Base-by-base conservation (phyloP, 2,797 vertebrate genomes). In the Loris lydekkerianus region DNA sequence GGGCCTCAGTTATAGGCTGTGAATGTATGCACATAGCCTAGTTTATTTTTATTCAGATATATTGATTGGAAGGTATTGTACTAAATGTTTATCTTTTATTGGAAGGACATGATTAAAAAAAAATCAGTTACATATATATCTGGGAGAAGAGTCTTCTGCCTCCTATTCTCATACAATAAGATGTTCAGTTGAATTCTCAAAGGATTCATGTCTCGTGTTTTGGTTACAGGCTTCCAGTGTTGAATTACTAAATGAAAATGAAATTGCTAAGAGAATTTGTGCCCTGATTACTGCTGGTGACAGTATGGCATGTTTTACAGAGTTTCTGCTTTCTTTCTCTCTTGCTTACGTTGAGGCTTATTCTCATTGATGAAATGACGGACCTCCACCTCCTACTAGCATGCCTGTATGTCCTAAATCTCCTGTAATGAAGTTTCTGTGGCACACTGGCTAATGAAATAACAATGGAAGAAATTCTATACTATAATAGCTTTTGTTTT, bases 1-100 rank as follows among this genome's bases (percentile, higher is more conserved):
- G 6, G 31, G 2, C 23, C 53, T 43, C 8, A 34, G 13, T 46
- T 81, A 53, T 1, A 21, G 7, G 3, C 0, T 13, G 2, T 65
- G 6, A 5, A 53, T 37, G 73, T 86, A 27, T 10, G 2, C 29
- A 49, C 25, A 5, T 67, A 34, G 1, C 72, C 3, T 46, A 46
- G 29, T 92, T 90, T 65, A 73, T 49, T 83, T 83, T 93, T 73
- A 17, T 91, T 91, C 14, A 76, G 27, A 60, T 86, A 8, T 10
- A 29, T 37, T 81, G 60, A 0, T 65, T 81, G 56, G 60, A 61
- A 91, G 17, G 58, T 4, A 46, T 18, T 86, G 63, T 4, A 46
- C 21, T 86, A 58, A 65, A 56, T 72, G 14, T 86, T 56, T 40
- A 82, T 20, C 58, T 89, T 91, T 43, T 72, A 78, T 53, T 40